phyloP scores from a whole-genome alignment of 2,113 vertebrate genomes.

The Hippocampus mohnikei region DNA sequence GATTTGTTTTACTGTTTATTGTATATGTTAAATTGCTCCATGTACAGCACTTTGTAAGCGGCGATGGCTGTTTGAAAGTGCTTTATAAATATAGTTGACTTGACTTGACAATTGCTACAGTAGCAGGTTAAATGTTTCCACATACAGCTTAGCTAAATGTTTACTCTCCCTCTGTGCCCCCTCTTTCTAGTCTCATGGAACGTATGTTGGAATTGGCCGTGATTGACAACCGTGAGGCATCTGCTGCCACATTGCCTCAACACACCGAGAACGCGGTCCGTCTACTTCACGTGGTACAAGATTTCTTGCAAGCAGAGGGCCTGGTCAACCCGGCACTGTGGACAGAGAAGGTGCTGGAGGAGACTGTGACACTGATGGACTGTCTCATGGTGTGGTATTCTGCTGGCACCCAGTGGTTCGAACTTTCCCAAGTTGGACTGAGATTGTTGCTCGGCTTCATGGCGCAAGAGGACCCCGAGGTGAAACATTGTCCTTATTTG shows the following conservation, averaged over 20 bases:
- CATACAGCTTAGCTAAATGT: neutral
- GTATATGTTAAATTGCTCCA: no score
- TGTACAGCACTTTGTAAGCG: no score
- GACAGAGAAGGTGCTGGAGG: slow-evolving; percentile 93
- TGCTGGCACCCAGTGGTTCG: slow-evolving; percentile 76
- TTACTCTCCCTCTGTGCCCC: no score
- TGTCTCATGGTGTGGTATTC: slow-evolving; percentile 89
- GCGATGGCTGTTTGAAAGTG: no score
- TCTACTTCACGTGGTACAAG: slow-evolving; percentile 86
- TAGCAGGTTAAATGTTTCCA: neutral
- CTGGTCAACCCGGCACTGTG: slow-evolving; percentile 84
- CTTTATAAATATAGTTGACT: no score
- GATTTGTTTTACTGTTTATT: no score
- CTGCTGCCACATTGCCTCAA: slow-evolving; percentile 73
- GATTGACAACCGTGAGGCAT: slow-evolving; percentile 86
- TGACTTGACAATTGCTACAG: no score
- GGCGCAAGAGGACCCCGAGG: slow-evolving; percentile 88
- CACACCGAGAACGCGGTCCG: slow-evolving; percentile 90
- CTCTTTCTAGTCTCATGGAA: slow-evolving; percentile 82
- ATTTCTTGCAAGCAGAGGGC: slow-evolving; percentile 93
- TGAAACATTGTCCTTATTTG: slow-evolving; percentile 32
- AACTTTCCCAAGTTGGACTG: slow-evolving; percentile 88
- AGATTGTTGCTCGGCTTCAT: slow-evolving; percentile 92
- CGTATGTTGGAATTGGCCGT: slow-evolving; percentile 93
- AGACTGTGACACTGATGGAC: slow-evolving; percentile 87